Percentiles rank a stretch among this genome's conserved stretches.
Conservation (phyloP, 2,888 invertebrate genomes). For the Antitype chi region DNA sequence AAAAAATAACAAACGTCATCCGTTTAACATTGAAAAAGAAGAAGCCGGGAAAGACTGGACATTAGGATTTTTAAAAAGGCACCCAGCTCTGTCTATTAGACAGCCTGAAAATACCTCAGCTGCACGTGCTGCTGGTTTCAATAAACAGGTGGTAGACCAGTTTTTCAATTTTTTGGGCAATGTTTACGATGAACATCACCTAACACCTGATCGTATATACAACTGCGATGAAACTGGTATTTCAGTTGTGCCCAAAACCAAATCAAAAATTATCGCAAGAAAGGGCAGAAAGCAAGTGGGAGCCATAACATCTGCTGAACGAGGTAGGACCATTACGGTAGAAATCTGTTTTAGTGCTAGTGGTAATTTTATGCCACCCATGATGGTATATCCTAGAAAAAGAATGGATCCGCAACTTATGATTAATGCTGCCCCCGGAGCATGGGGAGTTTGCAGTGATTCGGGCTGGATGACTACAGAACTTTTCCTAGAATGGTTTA, state of each 20-base stretch:
- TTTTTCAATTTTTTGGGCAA: conserved; percentile 2
- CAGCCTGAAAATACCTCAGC: no score
- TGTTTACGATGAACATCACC: conserved; percentile 24
- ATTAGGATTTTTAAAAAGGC: no score
- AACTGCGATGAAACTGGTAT: conserved; percentile 5
- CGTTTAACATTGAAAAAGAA: no score
- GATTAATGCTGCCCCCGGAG: neutral
- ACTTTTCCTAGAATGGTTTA: no score
- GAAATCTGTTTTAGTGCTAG: conserved; percentile 6
- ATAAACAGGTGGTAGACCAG: neutral
- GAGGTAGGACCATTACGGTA: conserved; percentile 2
- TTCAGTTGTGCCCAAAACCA: conserved; percentile 6
- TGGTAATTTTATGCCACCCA: neutral
- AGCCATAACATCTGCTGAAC: neutral
- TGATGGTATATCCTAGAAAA: neutral
- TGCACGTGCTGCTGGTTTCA: no score
- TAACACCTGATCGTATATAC: conserved; percentile 25
- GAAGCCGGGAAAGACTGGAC: no score
- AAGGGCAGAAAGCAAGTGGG: conserved; percentile 3
- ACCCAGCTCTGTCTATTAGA: no score
- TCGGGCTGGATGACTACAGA: neutral
- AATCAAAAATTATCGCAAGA: conserved; percentile 2
- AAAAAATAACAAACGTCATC: no score
- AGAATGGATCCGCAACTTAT: neutral
- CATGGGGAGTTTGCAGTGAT: neutral